phyloP scores from a whole-genome alignment of 2,888 invertebrate genomes.

The Caenorhabditis becei region DNA sequence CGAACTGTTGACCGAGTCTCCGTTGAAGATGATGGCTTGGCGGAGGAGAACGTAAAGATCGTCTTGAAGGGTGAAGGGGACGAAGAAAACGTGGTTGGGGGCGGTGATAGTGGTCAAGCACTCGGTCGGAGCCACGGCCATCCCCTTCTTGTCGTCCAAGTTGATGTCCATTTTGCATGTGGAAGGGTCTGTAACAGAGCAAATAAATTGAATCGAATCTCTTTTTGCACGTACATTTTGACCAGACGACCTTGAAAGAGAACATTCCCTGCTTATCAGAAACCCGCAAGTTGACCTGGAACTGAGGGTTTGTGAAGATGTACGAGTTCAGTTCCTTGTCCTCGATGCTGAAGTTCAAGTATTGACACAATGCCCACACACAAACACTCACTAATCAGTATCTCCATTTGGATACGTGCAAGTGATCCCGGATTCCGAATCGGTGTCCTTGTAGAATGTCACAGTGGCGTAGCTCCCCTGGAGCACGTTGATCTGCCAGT shows the following conservation, averaged over 20 bases:
- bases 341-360: slow-evolving; percentile 19
- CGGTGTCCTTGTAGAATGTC: slow-evolving; percentile 40
- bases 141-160: background rate
- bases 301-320: slow-evolving; percentile 43
- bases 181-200: slow-evolving; percentile 18
- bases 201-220: no score
- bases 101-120: slow-evolving; percentile 29
- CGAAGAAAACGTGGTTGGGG: slow-evolving; percentile 28
- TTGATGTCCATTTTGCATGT: slow-evolving; percentile 26
- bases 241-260: slow-evolving; percentile 51
- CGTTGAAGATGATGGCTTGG: slow-evolving; percentile 35
- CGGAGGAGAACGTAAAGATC: slow-evolving; percentile 17
- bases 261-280: slow-evolving; percentile 38
- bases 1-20: slow-evolving; percentile 28
- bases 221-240: slow-evolving; percentile 19
- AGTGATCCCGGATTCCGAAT: slow-evolving; percentile 29
- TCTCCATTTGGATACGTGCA: slow-evolving; percentile 33
- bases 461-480: slow-evolving; percentile 34
- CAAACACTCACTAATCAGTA: slow-evolving; percentile 23
- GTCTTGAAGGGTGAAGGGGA: slow-evolving; percentile 28
- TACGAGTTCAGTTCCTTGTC: slow-evolving; percentile 35
- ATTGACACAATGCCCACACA: background rate
- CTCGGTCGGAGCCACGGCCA: background rate
- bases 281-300: slow-evolving; percentile 38
- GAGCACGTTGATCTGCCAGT: slow-evolving; percentile 39